Evolutionary conservation across 1,140 invertebrate genomes (phyloP).

Genomic region (Periplaneta americana): DNA sequence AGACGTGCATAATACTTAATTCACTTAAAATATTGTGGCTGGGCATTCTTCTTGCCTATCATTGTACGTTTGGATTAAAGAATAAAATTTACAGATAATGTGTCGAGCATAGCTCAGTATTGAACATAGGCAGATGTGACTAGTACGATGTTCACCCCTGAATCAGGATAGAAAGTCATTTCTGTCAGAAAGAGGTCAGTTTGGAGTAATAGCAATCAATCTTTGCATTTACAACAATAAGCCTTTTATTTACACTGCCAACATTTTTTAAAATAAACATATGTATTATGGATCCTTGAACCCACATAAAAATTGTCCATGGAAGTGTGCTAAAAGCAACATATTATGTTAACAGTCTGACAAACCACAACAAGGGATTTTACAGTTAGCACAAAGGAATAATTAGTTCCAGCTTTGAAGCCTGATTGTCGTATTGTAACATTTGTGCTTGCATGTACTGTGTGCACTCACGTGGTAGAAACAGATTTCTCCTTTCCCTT

Average conservation of each 20-base stretch:
- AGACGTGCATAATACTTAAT: too few species aligned
- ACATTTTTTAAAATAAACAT: not conserved
- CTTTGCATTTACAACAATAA: not conserved
- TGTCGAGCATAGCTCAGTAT: too few species aligned
- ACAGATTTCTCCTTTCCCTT: too few species aligned
- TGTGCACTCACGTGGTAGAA: too few species aligned
- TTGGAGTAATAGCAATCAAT: not conserved
- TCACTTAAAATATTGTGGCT: too few species aligned
- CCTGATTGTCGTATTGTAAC: not conserved
- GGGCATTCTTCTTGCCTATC: too few species aligned
- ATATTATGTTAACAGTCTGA: not conserved
- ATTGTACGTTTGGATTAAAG: too few species aligned
- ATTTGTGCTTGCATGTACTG: too few species aligned
- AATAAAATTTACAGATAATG: too few species aligned
- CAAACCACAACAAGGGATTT: not conserved
- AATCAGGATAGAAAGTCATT: not conserved
- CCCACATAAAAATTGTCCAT: not conserved
- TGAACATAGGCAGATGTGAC: too few species aligned
- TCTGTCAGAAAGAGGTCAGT: not conserved
- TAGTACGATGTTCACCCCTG: not conserved
- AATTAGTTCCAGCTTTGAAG: not conserved
- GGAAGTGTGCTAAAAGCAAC: not conserved
- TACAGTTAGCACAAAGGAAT: not conserved
- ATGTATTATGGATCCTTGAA: not conserved
- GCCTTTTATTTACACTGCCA: not conserved